phyloP scores from a whole-genome alignment of 2,113 vertebrate genomes.

The Nanorana parkeri region DNA sequence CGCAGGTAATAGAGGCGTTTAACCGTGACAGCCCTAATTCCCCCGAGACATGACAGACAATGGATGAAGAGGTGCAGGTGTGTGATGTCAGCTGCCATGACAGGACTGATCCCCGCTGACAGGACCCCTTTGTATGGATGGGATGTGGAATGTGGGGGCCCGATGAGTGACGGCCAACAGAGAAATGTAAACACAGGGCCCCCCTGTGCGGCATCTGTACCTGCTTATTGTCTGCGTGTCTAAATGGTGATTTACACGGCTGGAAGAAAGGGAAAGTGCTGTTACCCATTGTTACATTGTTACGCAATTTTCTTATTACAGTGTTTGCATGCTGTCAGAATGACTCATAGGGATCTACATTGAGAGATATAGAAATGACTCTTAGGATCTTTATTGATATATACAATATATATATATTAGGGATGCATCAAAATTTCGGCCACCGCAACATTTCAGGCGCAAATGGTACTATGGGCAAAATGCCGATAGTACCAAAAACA shows the following conservation, averaged over 20 bases:
- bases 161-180: neutral
- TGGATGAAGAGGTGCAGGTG: conserved; percentile 8
- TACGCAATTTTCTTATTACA: too few species aligned
- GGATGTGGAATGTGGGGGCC: neutral
- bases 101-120: neutral
- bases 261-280: neutral
- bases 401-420: too few species aligned
- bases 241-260: neutral
- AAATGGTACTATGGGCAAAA: too few species aligned
- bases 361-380: too few species aligned
- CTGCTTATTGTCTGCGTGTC: neutral
- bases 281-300: too few species aligned
- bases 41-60: neutral
- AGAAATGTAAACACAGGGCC: neutral
- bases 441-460: too few species aligned
- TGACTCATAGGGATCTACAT: too few species aligned
- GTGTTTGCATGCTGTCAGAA: too few species aligned
- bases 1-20: conserved; percentile 9
- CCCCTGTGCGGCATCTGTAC: neutral
- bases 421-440: too few species aligned
- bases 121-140: neutral
- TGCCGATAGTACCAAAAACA: too few species aligned
- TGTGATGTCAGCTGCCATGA: neutral
- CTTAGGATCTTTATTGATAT: too few species aligned
- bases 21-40: neutral